Evolutionary conservation across 2,888 invertebrate species (phyloP).

Genomic region (Drosophila peninsularis): DNA sequence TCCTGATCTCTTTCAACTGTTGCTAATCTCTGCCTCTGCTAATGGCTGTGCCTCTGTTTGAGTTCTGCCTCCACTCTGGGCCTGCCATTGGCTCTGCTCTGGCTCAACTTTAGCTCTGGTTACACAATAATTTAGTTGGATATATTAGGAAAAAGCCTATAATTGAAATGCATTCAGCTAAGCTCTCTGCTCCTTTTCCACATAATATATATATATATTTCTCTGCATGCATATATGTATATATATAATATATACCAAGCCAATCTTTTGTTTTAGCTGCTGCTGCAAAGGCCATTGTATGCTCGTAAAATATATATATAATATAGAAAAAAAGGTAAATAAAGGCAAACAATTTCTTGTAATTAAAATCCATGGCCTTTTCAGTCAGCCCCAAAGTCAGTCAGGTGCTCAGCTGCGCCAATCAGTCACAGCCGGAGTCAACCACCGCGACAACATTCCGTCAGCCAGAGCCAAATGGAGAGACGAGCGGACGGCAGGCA

Average conservation of each 20-base stretch:
- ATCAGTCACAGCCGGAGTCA: constrained; percentile 77
- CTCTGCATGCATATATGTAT: neutral
- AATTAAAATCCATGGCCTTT: constrained; percentile 81
- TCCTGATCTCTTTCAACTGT: too few relatives aligned
- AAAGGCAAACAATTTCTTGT: constrained; percentile 80
- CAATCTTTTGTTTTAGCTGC: constrained; percentile 59
- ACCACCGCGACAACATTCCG: constrained; percentile 68
- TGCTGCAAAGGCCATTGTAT: constrained; percentile 39
- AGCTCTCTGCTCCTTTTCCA: neutral
- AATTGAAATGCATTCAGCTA: neutral
- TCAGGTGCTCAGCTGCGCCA: constrained; percentile 79
- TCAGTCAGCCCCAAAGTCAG: constrained; percentile 67
- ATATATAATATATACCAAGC: constrained; percentile 22
- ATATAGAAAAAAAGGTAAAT: constrained; percentile 25
- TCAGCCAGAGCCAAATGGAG: constrained; percentile 16
- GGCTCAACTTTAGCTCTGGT: too few relatives aligned
- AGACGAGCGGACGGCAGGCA: constrained; percentile 4
- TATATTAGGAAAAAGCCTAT: too few relatives aligned
- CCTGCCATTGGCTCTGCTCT: too few relatives aligned
- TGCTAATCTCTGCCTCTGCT: too few relatives aligned
- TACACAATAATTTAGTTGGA: too few relatives aligned
- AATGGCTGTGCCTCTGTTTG: too few relatives aligned
- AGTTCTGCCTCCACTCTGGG: too few relatives aligned
- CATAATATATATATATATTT: neutral
- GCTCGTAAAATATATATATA: neutral